Evolutionary conservation across 1,140 invertebrate genomes (phyloP), one percentile per base, ranked within the genome.

Genomic region (Euura lappo): DNA sequence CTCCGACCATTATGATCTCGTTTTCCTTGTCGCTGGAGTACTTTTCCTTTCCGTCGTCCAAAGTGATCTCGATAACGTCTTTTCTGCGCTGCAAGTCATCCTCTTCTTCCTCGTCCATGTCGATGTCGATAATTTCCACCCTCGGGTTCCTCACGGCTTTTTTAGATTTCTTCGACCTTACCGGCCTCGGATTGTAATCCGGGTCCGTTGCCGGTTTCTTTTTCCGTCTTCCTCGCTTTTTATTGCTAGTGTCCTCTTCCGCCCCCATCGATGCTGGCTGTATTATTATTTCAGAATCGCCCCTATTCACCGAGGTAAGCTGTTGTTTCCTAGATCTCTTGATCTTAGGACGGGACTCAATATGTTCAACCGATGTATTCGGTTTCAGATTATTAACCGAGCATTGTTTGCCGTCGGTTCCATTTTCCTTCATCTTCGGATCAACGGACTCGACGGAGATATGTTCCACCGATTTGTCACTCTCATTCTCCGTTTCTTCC

Each of bases 11-110:
- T 28, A 87, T 88, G 3, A 87, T 79, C 66, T 88, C 85, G 72
- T 88, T 87, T 51, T 88, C 87, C 71, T 88, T 88, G 47, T 88
- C 87, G 70, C 87, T 88, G 4, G 87, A 87, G 46, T 79, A 82
- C 45, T 88, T 88, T 67, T 84, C 85, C 71, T 86, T 87, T 11
- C 72, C 81, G 71, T 86, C 83, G 11, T 87, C 84, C 13, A 84
- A 67, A 2, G 82, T 85, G 64, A 86, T 85, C 65, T 86, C 85
- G 11, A 84, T 80, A 28, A 84, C 77, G 4, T 80, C 73, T 8
- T 74, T 72, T 10, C 72, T 69, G 13, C 68, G 71, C 47, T 78
- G 67, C 64, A 71, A 60, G 8, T 11, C 4, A 65, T 67, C 73
- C 28, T 60, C 8, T 28, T 85, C 80, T 0, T 82, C 83, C 6